Evolutionary conservation across 35 echinoderm and acorn worm species (phyloP), one percentile per base, ranked within the genome.

Genomic region (Eucidaris tribuloides): DNA sequence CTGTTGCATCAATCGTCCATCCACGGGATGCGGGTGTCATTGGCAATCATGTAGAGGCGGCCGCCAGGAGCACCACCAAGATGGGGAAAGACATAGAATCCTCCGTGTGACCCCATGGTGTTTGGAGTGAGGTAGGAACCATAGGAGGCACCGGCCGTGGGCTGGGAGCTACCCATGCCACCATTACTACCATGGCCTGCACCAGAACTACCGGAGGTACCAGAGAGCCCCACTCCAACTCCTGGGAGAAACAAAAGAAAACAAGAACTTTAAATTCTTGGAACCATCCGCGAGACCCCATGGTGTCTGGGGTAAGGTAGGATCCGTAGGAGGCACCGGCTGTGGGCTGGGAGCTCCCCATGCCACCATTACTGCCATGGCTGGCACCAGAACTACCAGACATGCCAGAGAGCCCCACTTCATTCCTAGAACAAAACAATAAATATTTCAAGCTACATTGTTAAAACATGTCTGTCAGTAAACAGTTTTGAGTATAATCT

Each of bases 161-260:
- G 25, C 71, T 96, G 93, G 40, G 43, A 58, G 33, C 37, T 25
- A 11, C 93, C 88, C 29, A 83, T 83, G n/a, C 93, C 93, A 18
- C 93, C 93, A 57, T 64, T 96, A 49, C 93, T 81, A 56, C 88
- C 88, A 62, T 91, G 88, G 20, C 93, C 93, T 28, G 76, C 93
- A 64, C 93, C 93, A 11, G 93, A 96, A 37, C 58, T 77, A 19
- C 93, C 88, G 14, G 46, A 39, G 14, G 43, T 66, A 2, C 93
- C 84, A 36, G 55, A 40, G 28, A 65, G 30, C 7, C 89, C 89
- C 60, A 33, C 32, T 49, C 88, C 81, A 6, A 66, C n/a, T 41
- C 76, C 88, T 91, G 28, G 23, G n/a, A n/a, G n/a, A n/a, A n/a
- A n/a, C n/a, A n/a, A n/a, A n/a, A n/a, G n/a, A 55, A 52, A 31